These are phyloP conservation scores for Cheilosia vernalis DNA, from an alignment of 2,888 invertebrate species.

Conservation along the genomic window DNA sequence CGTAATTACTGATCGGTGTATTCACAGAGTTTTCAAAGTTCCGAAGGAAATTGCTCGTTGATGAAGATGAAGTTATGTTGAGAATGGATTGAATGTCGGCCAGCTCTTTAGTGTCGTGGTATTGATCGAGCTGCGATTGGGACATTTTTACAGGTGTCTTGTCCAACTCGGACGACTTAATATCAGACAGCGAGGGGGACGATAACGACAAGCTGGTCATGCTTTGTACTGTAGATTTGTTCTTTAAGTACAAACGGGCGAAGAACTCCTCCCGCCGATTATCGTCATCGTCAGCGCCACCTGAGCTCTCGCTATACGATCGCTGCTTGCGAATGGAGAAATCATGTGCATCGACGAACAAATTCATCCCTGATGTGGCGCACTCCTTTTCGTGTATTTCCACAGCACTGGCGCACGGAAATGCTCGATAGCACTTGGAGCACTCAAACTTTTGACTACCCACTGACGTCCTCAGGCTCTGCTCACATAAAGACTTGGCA, in stretches of 20 bases:
- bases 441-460: constrained; percentile 88
- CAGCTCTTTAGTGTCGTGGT: constrained; percentile 88
- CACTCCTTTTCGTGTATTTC: constrained; percentile 87
- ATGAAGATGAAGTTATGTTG: constrained; percentile 87
- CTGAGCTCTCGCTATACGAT: constrained; percentile 74
- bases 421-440: constrained; percentile 88
- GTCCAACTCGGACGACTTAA: constrained; percentile 78
- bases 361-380: constrained; percentile 72
- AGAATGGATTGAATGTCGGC: constrained; percentile 94
- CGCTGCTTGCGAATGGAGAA: constrained; percentile 76
- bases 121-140: constrained; percentile 80
- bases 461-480: constrained; percentile 85
- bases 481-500: constrained; percentile 89
- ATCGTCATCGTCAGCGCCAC: constrained; percentile 67
- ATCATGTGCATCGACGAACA: constrained; percentile 66
- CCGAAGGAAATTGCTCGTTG: constrained; percentile 86
- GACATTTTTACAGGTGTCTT: constrained; percentile 76
- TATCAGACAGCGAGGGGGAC: constrained; percentile 75
- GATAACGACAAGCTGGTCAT: constrained; percentile 74
- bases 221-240: constrained; percentile 84
- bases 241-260: constrained; percentile 90
- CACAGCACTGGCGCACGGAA: constrained; percentile 88
- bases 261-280: constrained; percentile 89
- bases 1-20: constrained; percentile 83
- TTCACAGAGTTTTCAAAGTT: constrained; percentile 85